Evolutionary conservation across 2,113 vertebrate genomes (phyloP).

Genomic region (Chloroceryle aenea): DNA sequence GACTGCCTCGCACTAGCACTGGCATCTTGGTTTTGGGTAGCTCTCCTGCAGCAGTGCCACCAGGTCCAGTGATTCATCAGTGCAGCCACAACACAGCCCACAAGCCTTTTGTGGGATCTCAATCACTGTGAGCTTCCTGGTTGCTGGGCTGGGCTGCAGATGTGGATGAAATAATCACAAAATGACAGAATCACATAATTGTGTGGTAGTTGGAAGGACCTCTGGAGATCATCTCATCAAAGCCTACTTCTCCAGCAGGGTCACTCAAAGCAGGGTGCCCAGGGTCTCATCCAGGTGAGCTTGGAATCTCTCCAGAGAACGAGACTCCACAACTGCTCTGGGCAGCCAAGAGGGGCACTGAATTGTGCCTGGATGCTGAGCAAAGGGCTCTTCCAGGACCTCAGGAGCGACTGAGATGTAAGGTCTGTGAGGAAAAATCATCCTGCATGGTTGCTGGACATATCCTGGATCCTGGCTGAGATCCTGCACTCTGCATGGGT

Average conservation of each 20-base stretch:
- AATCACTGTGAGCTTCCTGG: background rate
- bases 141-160: background rate
- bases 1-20: fast-evolving
- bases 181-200: background rate
- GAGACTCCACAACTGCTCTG: background rate
- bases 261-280: too few species aligned
- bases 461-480: background rate
- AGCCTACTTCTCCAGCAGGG: background rate
- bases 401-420: background rate
- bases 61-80: background rate
- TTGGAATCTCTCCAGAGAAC: background rate
- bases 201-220: background rate
- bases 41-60: background rate
- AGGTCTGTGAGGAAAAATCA: background rate
- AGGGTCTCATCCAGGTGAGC: background rate
- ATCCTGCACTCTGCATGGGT: fast-evolving
- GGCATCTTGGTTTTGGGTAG: fast-evolving
- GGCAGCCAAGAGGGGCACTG: background rate
- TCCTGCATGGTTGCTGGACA: fast-evolving
- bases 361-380: background rate
- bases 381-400: background rate
- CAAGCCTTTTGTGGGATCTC: background rate
- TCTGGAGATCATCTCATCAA: background rate
- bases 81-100: background rate
- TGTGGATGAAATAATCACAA: background rate